phyloP scores from a whole-genome alignment of 2,888 invertebrate species.

The Cataglyphis altisquamis region DNA sequence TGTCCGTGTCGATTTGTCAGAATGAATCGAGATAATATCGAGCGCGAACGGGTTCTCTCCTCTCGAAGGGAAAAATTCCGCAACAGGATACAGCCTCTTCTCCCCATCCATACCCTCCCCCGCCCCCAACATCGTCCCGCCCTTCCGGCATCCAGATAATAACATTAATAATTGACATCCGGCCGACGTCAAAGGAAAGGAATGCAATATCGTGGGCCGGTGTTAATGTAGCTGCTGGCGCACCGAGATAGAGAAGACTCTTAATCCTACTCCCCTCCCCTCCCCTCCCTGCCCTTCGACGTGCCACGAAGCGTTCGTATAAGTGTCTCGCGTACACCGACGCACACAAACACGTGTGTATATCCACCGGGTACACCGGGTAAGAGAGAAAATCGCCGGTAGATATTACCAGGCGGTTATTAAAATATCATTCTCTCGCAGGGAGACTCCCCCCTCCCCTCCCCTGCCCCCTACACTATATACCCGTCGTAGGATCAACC shows the following conservation, averaged over 20 bases:
- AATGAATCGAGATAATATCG: neutral
- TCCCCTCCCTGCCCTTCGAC: neutral
- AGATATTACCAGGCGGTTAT: constrained; percentile 75
- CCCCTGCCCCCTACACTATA: neutral
- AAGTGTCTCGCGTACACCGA: constrained; percentile 49
- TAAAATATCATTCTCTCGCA: constrained; percentile 79
- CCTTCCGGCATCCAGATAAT: constrained; percentile 52
- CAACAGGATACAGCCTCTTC: constrained; percentile 46
- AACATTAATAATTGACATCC: constrained; percentile 70
- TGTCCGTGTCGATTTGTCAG: neutral
- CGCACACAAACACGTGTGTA: neutral
- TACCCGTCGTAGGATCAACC: constrained; percentile 42
- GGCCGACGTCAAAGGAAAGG: constrained; percentile 65
- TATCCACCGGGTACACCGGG: neutral
- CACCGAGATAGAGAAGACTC: constrained; percentile 59
- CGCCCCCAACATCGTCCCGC: neutral
- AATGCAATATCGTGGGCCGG: constrained; percentile 73
- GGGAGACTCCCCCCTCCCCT: constrained; percentile 21
- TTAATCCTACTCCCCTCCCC: neutral
- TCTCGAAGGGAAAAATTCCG: constrained; percentile 41
- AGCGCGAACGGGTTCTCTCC: neutral
- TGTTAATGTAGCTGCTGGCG: constrained; percentile 74
- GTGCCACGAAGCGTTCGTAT: constrained; percentile 26
- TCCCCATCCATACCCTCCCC: neutral
- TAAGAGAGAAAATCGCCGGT: constrained; percentile 46